These are phyloP conservation scores for Microplitis manilae DNA, from an alignment of 2,888 invertebrate genomes.

Conservation along the genomic window DNA sequence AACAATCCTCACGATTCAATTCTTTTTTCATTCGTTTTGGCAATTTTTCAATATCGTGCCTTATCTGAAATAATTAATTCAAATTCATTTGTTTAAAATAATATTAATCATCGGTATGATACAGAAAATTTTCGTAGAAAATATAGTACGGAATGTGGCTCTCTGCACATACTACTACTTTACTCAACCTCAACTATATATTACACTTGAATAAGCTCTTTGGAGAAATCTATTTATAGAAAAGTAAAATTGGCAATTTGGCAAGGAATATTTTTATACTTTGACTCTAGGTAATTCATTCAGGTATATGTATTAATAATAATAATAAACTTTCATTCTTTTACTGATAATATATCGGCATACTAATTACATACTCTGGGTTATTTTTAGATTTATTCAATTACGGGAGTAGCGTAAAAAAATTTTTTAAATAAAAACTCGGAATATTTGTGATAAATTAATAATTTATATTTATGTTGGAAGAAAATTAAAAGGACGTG, in stretches of 20 bases:
- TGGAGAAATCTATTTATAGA: not conserved
- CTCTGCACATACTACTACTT: not conserved
- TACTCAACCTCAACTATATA: not conserved
- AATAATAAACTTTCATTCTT: not conserved
- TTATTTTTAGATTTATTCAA: too few relatives aligned
- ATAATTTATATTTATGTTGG: too few relatives aligned
- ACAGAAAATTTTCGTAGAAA: not conserved
- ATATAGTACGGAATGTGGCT: not conserved
- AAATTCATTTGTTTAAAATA: not conserved
- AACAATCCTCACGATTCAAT: slow-evolving; percentile 65
- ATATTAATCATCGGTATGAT: not conserved
- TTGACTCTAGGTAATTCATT: not conserved
- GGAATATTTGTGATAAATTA: too few relatives aligned
- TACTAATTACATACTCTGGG: too few relatives aligned
- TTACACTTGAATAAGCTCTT: not conserved
- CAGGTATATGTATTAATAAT: not conserved
- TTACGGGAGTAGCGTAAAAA: too few relatives aligned
- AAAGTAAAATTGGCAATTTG: not conserved
- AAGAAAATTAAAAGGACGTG: too few relatives aligned
- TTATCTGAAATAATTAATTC: slow-evolving; percentile 56
- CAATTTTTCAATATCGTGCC: slow-evolving; percentile 65
- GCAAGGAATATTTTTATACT: not conserved
- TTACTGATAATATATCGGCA: too few relatives aligned
- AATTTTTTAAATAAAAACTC: too few relatives aligned
- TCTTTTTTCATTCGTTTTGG: slow-evolving; percentile 68